A percentile compares a stretch with the other conserved stretches of the same genome.
Conservation (phyloP, 2,888 invertebrate genomes). For the Tridacna crocea region DNA sequence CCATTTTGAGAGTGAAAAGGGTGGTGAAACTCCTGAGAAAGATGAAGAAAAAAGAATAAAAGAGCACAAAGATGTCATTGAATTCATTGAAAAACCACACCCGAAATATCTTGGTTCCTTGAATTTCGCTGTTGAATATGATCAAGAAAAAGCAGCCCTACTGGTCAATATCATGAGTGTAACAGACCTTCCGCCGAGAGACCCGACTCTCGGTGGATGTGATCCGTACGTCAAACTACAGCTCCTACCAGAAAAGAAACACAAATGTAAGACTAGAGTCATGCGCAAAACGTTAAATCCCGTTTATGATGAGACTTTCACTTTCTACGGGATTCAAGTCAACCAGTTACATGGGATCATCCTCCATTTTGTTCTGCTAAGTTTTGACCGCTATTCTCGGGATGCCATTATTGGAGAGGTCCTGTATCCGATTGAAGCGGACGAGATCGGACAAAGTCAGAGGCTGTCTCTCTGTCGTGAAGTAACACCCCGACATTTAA, state of each 20-base stretch:
- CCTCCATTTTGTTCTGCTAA: constrained; percentile 87
- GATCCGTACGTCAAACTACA: constrained; percentile 99
- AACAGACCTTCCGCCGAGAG: constrained; percentile 93
- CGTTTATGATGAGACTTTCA: constrained; percentile 99
- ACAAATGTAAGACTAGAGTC: constrained; percentile 98
- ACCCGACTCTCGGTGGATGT: constrained; percentile 91
- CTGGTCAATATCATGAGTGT: constrained; percentile 96
- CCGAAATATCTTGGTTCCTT: constrained; percentile 90
- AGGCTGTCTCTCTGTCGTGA: constrained; percentile 88
- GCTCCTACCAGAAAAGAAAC: constrained; percentile 97
- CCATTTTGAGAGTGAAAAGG: constrained; percentile 86
- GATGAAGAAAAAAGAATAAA: constrained; percentile 83
- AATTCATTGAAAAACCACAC: constrained; percentile 49
- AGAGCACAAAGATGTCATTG: constrained; percentile 57
- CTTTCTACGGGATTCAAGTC: constrained; percentile 92
- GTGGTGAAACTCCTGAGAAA: constrained; percentile 81
- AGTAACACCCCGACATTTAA: constrained; percentile 95
- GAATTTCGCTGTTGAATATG: constrained; percentile 95
- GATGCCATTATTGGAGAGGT: constrained; percentile 99
- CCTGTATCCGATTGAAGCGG: constrained; percentile 87
- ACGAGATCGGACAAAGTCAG: constrained; percentile 84
- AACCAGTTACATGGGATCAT: constrained; percentile 95
- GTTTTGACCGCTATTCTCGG: constrained; percentile 97
- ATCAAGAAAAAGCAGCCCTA: constrained; percentile 94
- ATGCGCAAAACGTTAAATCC: constrained; percentile 98